Percentiles rank a stretch among this genome's conserved stretches.
These are phyloP conservation scores for Ivindomyrus marchei DNA, from an alignment of 2,113 vertebrate species.

Conservation along the genomic window DNA sequence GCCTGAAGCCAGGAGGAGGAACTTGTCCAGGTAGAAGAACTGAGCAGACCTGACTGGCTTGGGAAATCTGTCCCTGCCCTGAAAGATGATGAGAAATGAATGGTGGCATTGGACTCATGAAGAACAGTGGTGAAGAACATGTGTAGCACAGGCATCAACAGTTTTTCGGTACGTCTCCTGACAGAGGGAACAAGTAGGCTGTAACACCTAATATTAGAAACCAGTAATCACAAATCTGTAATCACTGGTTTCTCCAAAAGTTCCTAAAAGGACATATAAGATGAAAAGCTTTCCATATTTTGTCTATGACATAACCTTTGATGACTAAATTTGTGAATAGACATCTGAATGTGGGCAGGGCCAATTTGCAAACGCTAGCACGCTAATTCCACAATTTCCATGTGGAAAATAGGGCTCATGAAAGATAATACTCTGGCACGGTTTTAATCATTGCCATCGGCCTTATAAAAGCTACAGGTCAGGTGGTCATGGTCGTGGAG, in stretches of 20 bases:
- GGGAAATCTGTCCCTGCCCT: conserved; percentile 63
- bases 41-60: conserved; percentile 62
- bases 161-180: not conserved
- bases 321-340: not conserved
- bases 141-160: not conserved
- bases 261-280: not conserved
- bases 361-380: conserved; percentile 10
- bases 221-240: not conserved
- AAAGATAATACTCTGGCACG: conserved; percentile 20
- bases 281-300: not conserved
- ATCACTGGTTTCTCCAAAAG: not conserved
- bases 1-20: conserved; percentile 73
- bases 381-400: conserved; percentile 12
- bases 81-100: conserved; percentile 28
- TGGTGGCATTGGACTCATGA: not conserved
- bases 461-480: not conserved
- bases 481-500: not conserved
- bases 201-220: not conserved
- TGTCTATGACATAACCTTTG: not conserved
- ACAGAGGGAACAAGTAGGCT: not conserved
- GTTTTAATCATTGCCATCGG: conserved; percentile 1
- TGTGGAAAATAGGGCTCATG: conserved; percentile 32
- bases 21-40: conserved; percentile 81
- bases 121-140: not conserved
- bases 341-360: conserved; percentile 10